Percentiles rank a stretch among this genome's conserved stretches.
Evolutionary conservation across 1,140 invertebrate species (phyloP).

Genomic region (Drosophila parvula): DNA sequence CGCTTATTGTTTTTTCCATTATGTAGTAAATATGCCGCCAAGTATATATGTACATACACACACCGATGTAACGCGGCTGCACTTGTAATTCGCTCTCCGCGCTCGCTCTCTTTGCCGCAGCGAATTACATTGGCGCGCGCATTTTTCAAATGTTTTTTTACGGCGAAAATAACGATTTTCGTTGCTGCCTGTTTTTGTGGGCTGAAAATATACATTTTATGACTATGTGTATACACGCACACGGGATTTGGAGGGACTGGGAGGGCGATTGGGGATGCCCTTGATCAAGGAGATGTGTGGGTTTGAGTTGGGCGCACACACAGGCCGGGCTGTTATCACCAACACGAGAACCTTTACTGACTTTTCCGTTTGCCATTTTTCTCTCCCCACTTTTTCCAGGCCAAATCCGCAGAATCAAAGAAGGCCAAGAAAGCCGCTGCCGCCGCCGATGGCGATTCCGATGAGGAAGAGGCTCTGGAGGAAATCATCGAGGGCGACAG

Average conservation of each 20-base stretch:
- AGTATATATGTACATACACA: slow-evolving; percentile 16
- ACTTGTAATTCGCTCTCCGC: slow-evolving; percentile 68
- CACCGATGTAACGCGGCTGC: slow-evolving; percentile 51
- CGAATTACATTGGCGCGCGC: slow-evolving; percentile 79
- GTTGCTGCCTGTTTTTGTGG: slow-evolving; percentile 62
- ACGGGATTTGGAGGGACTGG: slow-evolving; percentile 22
- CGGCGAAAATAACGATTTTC: slow-evolving; percentile 82
- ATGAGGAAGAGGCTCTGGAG: slow-evolving; percentile 78
- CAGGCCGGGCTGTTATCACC: slow-evolving; percentile 23
- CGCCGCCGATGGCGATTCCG: slow-evolving; percentile 78
- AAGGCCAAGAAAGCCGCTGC: slow-evolving; percentile 83
- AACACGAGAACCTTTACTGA: slow-evolving; percentile 13
- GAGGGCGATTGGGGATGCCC: slow-evolving; percentile 46
- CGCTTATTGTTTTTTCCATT: slow-evolving; percentile 68
- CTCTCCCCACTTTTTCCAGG: slow-evolving; percentile 50
- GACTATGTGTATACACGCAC: slow-evolving; percentile 56
- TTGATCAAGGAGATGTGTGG: slow-evolving; percentile 80
- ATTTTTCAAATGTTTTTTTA: slow-evolving; percentile 81
- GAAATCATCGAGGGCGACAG: slow-evolving; percentile 82
- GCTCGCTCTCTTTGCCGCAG: slow-evolving; percentile 40
- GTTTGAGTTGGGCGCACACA: slow-evolving; percentile 55
- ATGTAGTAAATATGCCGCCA: slow-evolving; percentile 72
- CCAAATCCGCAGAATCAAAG: slow-evolving; percentile 83
- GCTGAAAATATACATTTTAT: slow-evolving; percentile 80
- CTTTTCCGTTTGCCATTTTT: slow-evolving; percentile 1